These are phyloP conservation scores for Papilio dardanus DNA, from an alignment of 1,140 invertebrate genomes.

Conservation along the genomic window DNA sequence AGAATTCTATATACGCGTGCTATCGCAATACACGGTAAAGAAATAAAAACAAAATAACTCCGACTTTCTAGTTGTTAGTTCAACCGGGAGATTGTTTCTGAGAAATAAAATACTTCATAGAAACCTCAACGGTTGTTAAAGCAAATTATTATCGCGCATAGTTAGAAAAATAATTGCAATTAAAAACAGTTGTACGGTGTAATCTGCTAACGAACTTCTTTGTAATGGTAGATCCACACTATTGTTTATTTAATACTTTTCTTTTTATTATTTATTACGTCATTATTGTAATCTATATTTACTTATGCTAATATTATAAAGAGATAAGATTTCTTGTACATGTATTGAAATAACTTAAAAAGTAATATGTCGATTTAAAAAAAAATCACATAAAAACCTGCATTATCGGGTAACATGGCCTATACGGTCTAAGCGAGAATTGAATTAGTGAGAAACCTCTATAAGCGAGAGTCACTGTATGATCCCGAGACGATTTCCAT, in stretches of 20 bases:
- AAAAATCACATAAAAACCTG: too few relatives aligned
- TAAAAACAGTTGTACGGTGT: neutral
- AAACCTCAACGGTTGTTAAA: slow-evolving; percentile 8
- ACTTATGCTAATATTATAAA: too few relatives aligned
- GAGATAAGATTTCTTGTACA: too few relatives aligned
- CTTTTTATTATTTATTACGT: too few relatives aligned
- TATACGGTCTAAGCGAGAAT: too few relatives aligned
- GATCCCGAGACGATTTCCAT: too few relatives aligned
- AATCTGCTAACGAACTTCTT: neutral
- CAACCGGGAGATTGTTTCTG: slow-evolving; percentile 7
- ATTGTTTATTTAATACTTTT: neutral
- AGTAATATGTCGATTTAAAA: too few relatives aligned
- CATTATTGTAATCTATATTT: too few relatives aligned
- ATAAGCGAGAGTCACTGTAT: too few relatives aligned
- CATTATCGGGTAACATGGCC: too few relatives aligned
- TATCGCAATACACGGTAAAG: neutral
- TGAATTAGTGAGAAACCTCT: too few relatives aligned
- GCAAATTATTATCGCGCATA: slow-evolving; percentile 9
- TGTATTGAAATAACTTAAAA: too few relatives aligned
- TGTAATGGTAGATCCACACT: neutral
- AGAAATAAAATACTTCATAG: neutral
- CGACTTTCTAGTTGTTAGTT: slow-evolving; percentile 11
- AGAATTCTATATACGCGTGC: neutral
- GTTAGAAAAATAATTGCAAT: slow-evolving; percentile 23
- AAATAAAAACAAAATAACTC: neutral